These are phyloP conservation scores for Pipistrellus pipistrellus DNA, from an alignment of 2,797 vertebrate genomes.

Conservation along the genomic window DNA sequence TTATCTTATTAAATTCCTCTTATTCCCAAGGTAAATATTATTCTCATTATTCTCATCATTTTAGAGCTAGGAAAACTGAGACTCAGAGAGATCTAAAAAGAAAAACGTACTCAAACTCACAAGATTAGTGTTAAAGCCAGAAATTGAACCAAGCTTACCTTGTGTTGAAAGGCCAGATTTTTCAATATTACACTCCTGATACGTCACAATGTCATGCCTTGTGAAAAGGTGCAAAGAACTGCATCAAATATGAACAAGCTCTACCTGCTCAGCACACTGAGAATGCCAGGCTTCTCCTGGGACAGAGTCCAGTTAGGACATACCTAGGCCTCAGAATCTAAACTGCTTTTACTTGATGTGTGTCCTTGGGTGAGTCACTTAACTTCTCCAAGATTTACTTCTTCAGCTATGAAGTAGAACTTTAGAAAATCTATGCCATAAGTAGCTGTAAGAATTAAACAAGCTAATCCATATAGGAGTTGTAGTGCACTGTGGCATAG, in stretches of 20 bases:
- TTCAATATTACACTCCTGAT: not conserved
- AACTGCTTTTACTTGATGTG: not conserved
- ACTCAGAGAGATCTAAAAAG: not conserved
- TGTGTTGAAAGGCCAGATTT: not conserved
- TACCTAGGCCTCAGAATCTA: not conserved
- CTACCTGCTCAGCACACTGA: not conserved
- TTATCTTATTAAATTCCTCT: conserved; percentile 13
- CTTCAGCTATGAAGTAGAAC: not conserved
- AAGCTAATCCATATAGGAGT: not conserved
- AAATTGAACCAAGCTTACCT: not conserved
- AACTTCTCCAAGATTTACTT: not conserved
- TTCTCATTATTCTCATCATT: conserved; percentile 38
- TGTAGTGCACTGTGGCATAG: not conserved
- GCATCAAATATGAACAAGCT: not conserved
- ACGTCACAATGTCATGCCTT: not conserved
- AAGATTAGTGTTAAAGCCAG: conserved; percentile 6
- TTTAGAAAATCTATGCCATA: not conserved
- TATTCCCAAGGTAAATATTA: not conserved
- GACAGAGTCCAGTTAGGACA: not conserved
- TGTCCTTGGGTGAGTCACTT: not conserved
- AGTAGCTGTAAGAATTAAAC: not conserved
- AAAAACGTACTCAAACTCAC: not conserved
- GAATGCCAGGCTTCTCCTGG: not conserved
- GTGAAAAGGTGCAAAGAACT: not conserved
- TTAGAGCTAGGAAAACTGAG: not conserved